Conservation (phyloP, 30 jellyfish, hydroid and myxozoan genomes). For the Clytia hemisphaerica region DNA sequence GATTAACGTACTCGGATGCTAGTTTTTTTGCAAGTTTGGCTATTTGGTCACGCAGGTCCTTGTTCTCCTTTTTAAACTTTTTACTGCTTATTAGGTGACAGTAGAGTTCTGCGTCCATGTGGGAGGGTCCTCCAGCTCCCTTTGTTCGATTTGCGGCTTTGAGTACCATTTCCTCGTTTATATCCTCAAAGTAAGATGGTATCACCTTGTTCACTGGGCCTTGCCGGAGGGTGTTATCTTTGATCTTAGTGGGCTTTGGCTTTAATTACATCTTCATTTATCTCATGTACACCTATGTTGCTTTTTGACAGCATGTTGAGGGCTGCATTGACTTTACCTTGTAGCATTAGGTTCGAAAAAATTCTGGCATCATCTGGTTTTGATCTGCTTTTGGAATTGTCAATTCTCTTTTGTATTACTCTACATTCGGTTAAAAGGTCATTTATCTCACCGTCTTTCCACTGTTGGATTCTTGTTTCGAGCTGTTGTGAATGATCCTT, state of each 20-base stretch:
- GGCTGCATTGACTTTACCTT: constrained; percentile 10
- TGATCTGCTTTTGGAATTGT: neutral
- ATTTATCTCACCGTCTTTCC: neutral
- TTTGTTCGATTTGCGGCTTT: constrained; percentile 6
- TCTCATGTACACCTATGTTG: neutral
- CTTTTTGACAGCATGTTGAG: neutral
- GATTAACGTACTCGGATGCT: constrained; percentile 10
- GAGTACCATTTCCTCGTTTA: neutral
- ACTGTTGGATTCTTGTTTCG: neutral
- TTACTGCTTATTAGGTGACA: neutral
- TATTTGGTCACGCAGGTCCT: constrained; percentile 7
- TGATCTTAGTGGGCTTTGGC: neutral
- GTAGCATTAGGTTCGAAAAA: constrained; percentile 15
- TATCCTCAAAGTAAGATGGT: neutral
- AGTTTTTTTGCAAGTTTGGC: constrained; percentile 11
- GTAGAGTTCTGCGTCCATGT: neutral
- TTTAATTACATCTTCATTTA: neutral
- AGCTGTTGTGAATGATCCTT: no score
- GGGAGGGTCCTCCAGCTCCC: constrained; percentile 27
- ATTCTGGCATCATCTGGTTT: constrained; percentile 1
- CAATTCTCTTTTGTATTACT: neutral
- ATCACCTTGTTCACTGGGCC: neutral
- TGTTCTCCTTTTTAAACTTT: constrained; percentile 10
- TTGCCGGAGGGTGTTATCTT: neutral
- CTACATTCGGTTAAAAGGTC: neutral